Conservation (phyloP, 2,113 vertebrate species). For the Gorsachius goisagi region DNA sequence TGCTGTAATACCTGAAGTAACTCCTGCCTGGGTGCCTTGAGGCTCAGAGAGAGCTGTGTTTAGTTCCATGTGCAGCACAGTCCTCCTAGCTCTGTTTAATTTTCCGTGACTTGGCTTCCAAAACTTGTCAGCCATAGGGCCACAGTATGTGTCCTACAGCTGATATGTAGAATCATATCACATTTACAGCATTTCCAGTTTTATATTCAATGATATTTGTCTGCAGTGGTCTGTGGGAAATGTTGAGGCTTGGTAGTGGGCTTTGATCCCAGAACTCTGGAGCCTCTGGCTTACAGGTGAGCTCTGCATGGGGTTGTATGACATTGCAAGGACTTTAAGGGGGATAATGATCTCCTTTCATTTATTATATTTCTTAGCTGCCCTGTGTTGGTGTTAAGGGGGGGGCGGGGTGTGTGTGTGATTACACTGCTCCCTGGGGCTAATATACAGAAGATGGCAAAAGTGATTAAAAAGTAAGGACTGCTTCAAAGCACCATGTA, state of each 20-base stretch:
- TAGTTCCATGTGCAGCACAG: background rate
- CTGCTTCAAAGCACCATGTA: background rate
- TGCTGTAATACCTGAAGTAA: slow-evolving; percentile 15
- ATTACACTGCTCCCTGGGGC: background rate
- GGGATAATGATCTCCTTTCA: background rate
- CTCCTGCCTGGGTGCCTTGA: background rate
- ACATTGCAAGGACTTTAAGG: background rate
- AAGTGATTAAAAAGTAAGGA: background rate
- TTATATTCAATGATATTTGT: background rate
- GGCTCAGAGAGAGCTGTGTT: background rate
- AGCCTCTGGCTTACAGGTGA: background rate
- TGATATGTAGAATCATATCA: background rate
- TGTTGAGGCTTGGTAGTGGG: background rate
- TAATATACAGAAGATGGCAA: background rate
- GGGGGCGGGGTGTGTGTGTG: too few species aligned
- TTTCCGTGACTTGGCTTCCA: background rate
- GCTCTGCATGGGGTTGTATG: background rate
- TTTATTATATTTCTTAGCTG: background rate
- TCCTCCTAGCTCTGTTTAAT: background rate
- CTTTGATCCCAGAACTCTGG: background rate
- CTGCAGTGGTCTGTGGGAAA: background rate
- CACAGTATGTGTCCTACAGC: background rate
- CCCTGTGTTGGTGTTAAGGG: background rate
- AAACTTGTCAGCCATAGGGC: background rate
- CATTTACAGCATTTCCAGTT: background rate